Percentiles rank a stretch among this genome's conserved stretches.
These are phyloP conservation scores for Gymnodraco acuticeps DNA, from an alignment of 2,797 vertebrate species.

Conservation along the genomic window DNA sequence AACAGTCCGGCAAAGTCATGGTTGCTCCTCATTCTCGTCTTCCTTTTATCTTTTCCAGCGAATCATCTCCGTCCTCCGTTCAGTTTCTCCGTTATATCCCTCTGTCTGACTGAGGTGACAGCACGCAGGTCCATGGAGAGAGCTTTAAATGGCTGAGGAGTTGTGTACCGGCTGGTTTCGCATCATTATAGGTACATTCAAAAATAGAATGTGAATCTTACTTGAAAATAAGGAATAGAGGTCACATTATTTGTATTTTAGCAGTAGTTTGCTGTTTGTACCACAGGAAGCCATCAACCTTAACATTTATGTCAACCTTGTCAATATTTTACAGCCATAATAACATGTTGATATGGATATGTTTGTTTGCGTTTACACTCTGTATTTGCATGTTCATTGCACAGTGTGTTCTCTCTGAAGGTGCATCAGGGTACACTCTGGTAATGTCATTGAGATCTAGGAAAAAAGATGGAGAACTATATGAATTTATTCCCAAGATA, in stretches of 20 bases:
- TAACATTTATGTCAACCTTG: slow-evolving; percentile 2
- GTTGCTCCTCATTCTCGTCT: slow-evolving; percentile 18
- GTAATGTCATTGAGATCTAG: background rate
- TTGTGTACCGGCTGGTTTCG: slow-evolving; percentile 77
- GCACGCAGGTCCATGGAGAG: slow-evolving; percentile 41
- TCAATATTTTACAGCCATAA: background rate
- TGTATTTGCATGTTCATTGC: background rate
- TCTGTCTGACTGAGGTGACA: slow-evolving; percentile 30
- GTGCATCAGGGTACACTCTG: background rate
- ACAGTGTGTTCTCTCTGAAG: background rate
- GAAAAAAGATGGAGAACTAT: background rate
- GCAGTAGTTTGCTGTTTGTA: background rate
- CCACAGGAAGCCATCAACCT: background rate
- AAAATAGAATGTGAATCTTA: background rate
- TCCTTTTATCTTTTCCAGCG: slow-evolving; percentile 29
- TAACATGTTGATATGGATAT: background rate
- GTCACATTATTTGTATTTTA: background rate
- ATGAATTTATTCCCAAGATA: background rate
- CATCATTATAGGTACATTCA: slow-evolving; percentile 73
- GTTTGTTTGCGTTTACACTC: background rate
- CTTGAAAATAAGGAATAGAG: background rate
- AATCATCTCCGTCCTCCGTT: slow-evolving; percentile 3
- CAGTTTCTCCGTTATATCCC: slow-evolving; percentile 2
- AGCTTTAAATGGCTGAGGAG: slow-evolving; percentile 77
- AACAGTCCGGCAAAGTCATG: slow-evolving; percentile 18